Evolutionary conservation across 1,140 invertebrate species (phyloP).

Genomic region (Heterodera schachtii): DNA sequence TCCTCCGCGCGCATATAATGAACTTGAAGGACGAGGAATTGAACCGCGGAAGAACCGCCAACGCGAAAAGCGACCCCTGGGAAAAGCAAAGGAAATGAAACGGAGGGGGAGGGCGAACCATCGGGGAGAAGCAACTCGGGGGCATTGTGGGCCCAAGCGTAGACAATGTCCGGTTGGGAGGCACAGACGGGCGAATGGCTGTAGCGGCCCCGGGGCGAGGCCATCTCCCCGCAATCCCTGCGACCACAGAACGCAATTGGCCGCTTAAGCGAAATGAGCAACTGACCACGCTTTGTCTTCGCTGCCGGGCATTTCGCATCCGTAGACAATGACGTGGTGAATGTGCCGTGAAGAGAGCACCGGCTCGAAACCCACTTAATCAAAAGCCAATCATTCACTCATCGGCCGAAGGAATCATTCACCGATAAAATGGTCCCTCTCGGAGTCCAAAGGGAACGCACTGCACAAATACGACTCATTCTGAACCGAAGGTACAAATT

Average conservation of each 20-base stretch:
- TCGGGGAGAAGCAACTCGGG: conserved; percentile 81
- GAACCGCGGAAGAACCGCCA: conserved; percentile 68
- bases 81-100: conserved; percentile 8
- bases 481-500: conserved; percentile 66
- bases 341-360: conserved; percentile 85
- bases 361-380: conserved; percentile 86
- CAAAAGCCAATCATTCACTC: background rate
- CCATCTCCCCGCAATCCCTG: conserved; percentile 92
- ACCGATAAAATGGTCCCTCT: conserved; percentile 78
- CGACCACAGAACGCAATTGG: conserved; percentile 21
- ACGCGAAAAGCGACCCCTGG: conserved; percentile 70
- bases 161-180: conserved; percentile 76
- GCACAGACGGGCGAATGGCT: conserved; percentile 60
- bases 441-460: conserved; percentile 76
- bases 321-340: conserved; percentile 95
- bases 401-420: conserved; percentile 43
- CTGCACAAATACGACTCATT: conserved; percentile 83
- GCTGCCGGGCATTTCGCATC: conserved; percentile 80
- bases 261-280: too few species aligned
- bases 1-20: conserved; percentile 77
- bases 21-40: conserved; percentile 79
- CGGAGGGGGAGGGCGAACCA: conserved; percentile 66
- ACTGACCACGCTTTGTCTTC: conserved; percentile 78
- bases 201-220: conserved; percentile 65
- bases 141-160: conserved; percentile 95